Percentiles rank a stretch among this genome's conserved stretches.
Evolutionary conservation across 2,113 vertebrate species (phyloP).

Genomic region (Pongo abelii): DNA sequence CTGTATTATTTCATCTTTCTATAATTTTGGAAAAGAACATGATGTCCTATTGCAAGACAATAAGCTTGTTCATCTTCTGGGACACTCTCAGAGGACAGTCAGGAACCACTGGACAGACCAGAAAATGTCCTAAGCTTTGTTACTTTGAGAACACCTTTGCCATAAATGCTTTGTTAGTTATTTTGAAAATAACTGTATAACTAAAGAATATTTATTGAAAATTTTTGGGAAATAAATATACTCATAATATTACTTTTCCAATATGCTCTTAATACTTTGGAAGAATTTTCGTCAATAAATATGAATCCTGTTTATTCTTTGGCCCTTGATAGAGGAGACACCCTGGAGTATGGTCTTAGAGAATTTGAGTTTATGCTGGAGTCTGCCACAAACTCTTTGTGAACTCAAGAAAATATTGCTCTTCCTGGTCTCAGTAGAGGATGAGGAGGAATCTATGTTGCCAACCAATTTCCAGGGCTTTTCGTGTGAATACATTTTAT

Average conservation of each 20-base stretch:
- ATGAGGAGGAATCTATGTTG: background rate
- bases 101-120: background rate
- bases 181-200: constrained; percentile 35
- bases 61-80: background rate
- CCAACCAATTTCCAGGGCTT: background rate
- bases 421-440: background rate
- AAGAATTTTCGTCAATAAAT: background rate
- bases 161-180: background rate
- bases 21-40: constrained; percentile 21
- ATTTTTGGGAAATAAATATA: background rate
- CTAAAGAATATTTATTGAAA: background rate
- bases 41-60: constrained; percentile 2
- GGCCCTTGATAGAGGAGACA: no score
- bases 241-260: background rate
- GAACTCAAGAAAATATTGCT: background rate
- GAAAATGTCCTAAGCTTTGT: background rate
- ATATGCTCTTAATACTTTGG: background rate
- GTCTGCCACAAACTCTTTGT: background rate
- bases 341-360: background rate
- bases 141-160: background rate
- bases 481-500: background rate
- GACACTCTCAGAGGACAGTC: background rate
- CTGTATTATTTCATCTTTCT: constrained; percentile 7
- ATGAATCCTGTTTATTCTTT: background rate
- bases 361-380: background rate